phyloP scores from a whole-genome alignment of 64 coral and sea anemone species.

The Pachyseris speciosa region DNA sequence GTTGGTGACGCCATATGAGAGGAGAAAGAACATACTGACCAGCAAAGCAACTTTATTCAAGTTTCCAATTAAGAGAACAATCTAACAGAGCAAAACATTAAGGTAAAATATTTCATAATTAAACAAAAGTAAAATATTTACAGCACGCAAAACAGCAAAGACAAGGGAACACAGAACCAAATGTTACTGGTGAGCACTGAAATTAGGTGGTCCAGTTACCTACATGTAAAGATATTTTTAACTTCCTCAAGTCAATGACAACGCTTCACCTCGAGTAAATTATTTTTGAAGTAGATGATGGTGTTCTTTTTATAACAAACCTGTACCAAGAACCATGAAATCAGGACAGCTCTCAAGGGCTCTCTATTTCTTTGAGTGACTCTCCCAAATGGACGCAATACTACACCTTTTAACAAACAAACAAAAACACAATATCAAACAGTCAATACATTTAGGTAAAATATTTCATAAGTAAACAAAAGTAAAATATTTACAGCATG shows the following conservation, averaged over 20 bases:
- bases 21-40: conserved; percentile 98
- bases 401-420: neutral
- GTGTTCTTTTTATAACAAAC: conserved; percentile 11
- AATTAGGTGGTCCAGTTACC: too few species aligned
- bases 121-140: neutral
- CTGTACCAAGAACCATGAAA: conserved; percentile 97
- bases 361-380: conserved; percentile 77
- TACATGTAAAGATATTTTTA: too few species aligned
- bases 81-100: conserved; percentile 19
- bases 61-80: conserved; percentile 82
- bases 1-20: conserved; percentile 99
- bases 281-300: neutral
- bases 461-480: neutral
- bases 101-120: neutral
- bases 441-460: neutral
- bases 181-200: too few species aligned
- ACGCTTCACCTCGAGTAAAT: neutral
- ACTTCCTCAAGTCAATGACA: too few species aligned
- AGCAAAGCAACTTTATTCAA: conserved; percentile 81
- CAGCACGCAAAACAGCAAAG: neutral
- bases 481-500: neutral
- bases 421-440: neutral
- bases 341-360: conserved; percentile 85
- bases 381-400: conserved; percentile 68
- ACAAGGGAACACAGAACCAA: too few species aligned